Evolutionary conservation across 2,888 invertebrate species (phyloP), one percentile per base, ranked within the genome.

Genomic region (Pyrgus malvae): DNA sequence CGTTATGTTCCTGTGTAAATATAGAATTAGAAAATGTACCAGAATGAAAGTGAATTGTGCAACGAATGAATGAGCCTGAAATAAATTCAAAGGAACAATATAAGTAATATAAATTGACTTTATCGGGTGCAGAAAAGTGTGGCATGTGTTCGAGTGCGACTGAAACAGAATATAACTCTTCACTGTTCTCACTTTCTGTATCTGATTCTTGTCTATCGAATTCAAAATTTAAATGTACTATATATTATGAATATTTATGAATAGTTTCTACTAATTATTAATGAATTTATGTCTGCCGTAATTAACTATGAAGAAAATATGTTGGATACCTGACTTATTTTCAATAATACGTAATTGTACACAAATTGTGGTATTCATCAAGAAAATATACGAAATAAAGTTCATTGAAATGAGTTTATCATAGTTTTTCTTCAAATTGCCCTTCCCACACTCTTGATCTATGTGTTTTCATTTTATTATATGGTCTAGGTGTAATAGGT

Each of bases 311-410:
- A 3, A 12, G 4, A 21, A 29, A 19, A 14, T 19, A 12, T 49
- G 9, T 41, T 41, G n/a, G 21, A 27, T 4, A 23, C 12, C 11
- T 31, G 21, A 31, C 3, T 35, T 42, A 33, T 50, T 33, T 42
- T 42, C 33, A 42, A 12, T 33, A 17, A 31, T 42, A 42, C 25
- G 16, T 42, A 41, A 50, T 33, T 50, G 50, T 50, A 42, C 21
- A 42, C 42, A 33, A 50, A 42, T 33, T 50, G 41, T 49, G 40
- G 40, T 50, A 50, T 50, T 50, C 35, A 35, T 50, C 33, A 41
- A 21, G 33, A 42, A 33, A 27, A 40, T 41, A 50, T 41, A 50
- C 42, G 16, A 50, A 40, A 42, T 50, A 50, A 50, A 42, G 14
- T 19, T 23, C 23, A 50, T 42, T 31, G 14, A 17, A 35, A 6